A percentile compares a stretch with the other conserved stretches of the same genome.
Conservation (phyloP, 2,888 invertebrate species). For the Malthinus flaveolus region DNA sequence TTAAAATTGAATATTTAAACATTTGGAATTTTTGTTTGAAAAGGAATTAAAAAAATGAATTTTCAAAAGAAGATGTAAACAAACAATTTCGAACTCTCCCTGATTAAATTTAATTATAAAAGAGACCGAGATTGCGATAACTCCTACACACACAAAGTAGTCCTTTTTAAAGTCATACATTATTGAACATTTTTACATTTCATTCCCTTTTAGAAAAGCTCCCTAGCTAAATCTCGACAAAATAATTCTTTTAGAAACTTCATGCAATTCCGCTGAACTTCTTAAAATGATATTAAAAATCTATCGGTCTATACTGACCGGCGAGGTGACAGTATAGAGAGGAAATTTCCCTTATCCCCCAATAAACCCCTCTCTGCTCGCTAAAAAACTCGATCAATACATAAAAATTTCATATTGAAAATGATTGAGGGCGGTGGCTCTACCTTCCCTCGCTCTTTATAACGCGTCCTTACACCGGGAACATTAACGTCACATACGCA, state of each 20-base stretch:
- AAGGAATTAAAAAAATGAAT: no score
- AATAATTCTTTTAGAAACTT: no score
- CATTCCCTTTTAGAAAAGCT: conserved; percentile 7
- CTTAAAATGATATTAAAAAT: conserved; percentile 49
- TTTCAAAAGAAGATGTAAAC: no score
- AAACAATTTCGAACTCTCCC: conserved; percentile 4
- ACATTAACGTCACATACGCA: conserved; percentile 25
- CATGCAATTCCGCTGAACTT: conserved; percentile 3
- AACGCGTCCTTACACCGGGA: conserved; percentile 25
- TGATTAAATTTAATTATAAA: conserved; percentile 26
- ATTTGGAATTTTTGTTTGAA: no score
- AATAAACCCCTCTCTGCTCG: conserved; percentile 46
- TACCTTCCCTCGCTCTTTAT: conserved; percentile 32
- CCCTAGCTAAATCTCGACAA: neutral
- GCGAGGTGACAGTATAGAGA: conserved; percentile 48
- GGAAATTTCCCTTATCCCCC: conserved; percentile 37
- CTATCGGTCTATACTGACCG: conserved; percentile 50
- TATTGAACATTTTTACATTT: conserved; percentile 10
- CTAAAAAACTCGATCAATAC: conserved; percentile 58
- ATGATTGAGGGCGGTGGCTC: conserved; percentile 55
- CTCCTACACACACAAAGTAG: conserved; percentile 10
- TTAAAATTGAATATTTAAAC: no score
- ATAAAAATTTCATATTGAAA: conserved; percentile 59
- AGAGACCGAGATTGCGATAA: conserved; percentile 25
- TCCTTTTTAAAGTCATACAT: conserved; percentile 4